Conservation (phyloP, 1,140 invertebrate species). For the Heliconius congener region DNA sequence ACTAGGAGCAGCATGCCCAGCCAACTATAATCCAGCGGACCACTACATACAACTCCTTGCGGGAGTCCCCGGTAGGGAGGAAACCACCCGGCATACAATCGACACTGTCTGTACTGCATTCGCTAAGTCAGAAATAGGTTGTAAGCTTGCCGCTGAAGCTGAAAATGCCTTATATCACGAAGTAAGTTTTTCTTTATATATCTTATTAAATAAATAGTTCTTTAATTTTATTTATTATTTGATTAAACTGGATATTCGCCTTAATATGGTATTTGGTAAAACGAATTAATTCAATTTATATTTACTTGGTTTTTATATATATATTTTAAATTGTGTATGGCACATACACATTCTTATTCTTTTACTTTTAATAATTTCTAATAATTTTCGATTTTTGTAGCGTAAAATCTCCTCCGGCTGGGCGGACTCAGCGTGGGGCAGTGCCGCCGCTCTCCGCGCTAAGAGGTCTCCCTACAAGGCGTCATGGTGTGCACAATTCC, state of each 20-base stretch:
- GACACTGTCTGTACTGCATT: constrained; percentile 91
- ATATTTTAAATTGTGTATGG: background rate
- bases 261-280: too few relatives aligned
- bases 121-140: constrained; percentile 83
- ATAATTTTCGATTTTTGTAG: constrained; percentile 36
- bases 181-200: constrained; percentile 41
- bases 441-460: constrained; percentile 46
- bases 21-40: constrained; percentile 97
- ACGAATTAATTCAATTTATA: too few relatives aligned
- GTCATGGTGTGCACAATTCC: constrained; percentile 93
- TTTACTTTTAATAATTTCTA: background rate
- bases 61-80: constrained; percentile 91
- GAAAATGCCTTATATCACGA: constrained; percentile 71
- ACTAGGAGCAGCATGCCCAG: constrained; percentile 88
- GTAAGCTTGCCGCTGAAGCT: constrained; percentile 82
- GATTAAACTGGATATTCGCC: background rate
- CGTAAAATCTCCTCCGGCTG: constrained; percentile 69
- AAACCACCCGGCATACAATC: constrained; percentile 87
- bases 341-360: background rate
- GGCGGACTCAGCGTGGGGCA: constrained; percentile 68
- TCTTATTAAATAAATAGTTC: background rate
- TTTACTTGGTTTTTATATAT: too few relatives aligned
- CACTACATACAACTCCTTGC: constrained; percentile 96
- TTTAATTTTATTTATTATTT: background rate
- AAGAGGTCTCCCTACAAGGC: constrained; percentile 88